Conservation (phyloP, 2,113 vertebrate species). For the Salvelinus namaycush region DNA sequence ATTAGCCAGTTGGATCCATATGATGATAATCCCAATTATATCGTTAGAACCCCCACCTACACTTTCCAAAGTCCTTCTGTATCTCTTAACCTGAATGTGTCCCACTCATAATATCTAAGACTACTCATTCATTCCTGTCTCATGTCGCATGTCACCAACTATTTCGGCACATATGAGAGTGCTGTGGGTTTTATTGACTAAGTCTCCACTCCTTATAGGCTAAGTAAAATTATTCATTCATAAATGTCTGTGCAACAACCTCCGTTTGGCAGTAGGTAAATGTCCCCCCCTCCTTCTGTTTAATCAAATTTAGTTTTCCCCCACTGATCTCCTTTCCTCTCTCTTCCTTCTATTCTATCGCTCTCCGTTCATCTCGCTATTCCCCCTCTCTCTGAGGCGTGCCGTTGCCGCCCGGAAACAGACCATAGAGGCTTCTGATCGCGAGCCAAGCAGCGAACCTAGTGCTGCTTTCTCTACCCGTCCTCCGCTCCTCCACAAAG, state of each 20-base stretch:
- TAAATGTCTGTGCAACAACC: constrained; percentile 22
- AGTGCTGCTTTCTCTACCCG: constrained; percentile 62
- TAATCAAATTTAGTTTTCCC: constrained; percentile 31
- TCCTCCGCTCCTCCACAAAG: constrained; percentile 66
- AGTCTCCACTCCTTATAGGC: neutral
- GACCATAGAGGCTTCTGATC: constrained; percentile 59
- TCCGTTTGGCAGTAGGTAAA: constrained; percentile 34
- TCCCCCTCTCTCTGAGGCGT: constrained; percentile 37
- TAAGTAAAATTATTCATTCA: neutral
- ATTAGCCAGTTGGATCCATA: neutral
- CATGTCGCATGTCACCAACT: neutral
- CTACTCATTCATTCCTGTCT: neutral
- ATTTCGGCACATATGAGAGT: neutral
- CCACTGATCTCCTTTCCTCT: constrained; percentile 1
- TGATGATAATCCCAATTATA: too few relatives aligned
- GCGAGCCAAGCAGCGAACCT: constrained; percentile 60
- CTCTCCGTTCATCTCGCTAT: constrained; percentile 26
- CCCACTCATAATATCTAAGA: neutral
- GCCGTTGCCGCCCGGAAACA: constrained; percentile 57
- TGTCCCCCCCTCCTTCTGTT: constrained; percentile 59
- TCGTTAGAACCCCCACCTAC: too few relatives aligned
- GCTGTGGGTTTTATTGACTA: neutral
- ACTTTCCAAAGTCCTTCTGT: neutral
- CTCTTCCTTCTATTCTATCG: constrained; percentile 7
- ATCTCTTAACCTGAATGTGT: neutral